Evolutionary conservation across 1,140 invertebrate species (phyloP), one percentile per base, ranked within the genome.

Genomic region (Drosophila sulfurigaster): DNA sequence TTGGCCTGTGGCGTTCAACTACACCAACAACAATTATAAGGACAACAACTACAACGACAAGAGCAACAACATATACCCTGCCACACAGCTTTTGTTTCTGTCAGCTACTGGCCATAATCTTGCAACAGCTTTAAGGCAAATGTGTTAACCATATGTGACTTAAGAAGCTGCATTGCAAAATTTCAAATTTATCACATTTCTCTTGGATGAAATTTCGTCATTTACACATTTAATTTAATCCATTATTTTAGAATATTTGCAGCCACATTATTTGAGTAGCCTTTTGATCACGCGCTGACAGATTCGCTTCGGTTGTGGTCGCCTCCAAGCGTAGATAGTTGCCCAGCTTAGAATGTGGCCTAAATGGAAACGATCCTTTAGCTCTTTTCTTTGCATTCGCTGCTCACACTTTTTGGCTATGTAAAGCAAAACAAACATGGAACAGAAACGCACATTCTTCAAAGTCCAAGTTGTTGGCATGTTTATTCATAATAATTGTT

Each of bases 371-470:
- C 1, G 45, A 4, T 5, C 25, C 3, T 20, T 41, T 1, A 57
- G 8, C n/a, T 57, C 35, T 5, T 6, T 8, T 1, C 30, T 2
- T 6, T 6, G 5, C 0, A 25, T 15, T 3, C 25, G 7, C 0
- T 7, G 48, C 28, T 79, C 63, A 30, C 56, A 20, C 41, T 71
- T 54, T 3, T 63, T 56, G 0, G 69, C 75, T 8, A 88, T 88
- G 15, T 81, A 62, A 1, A 88, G 52, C 3, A 88, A 20, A 6
- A 56, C 60, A 48, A 89, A 89, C 38, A 88, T 52, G 5, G 81
- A 89, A 38, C 85, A 70, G n/a, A 81, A 51, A 1, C 60, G 66
- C 81, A 88, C 78, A 70, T 73, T 75, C 15, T 3, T 16, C 7
- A 15, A 49, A 41, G 28, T 54, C 43, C 8, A 32, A 16, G 7